Evolutionary conservation across 1,140 invertebrate genomes (phyloP), one percentile per base, ranked within the genome.

Genomic region (Araneus ventricosus): DNA sequence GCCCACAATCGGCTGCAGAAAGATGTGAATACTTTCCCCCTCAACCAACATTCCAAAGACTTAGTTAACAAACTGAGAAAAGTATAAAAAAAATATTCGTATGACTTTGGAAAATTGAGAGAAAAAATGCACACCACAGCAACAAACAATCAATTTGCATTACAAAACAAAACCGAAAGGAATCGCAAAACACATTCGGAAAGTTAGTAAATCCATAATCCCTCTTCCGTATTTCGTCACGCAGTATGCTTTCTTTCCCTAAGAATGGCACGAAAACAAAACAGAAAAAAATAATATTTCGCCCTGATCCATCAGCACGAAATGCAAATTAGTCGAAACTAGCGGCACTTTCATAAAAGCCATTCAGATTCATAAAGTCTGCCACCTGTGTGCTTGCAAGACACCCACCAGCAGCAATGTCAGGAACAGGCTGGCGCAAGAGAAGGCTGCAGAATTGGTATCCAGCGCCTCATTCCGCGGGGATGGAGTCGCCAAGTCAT

Each of bases 391-490:
- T n/a, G 52, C 24, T 39, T 87, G 41, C 4, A 61, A 17, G 30
- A 79, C 8, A 27, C 39, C 45, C n/a, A 80, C 2, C 8, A 92
- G 24, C 22, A 67, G 24, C 30, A 30, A 57, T 17, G 87, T 70
- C 27, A 79, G 70, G 27, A 86, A n/a, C 37, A 79, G 22, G 37
- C 39, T 52, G 0, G 82, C 10, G 45, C 24, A 30, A 8, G 80
- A 52, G n/a, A 37, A 3, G n/a, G n/a, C 30, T 0, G 59, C 52
- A 27, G 70, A 61, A 39, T 34, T 84, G 80, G 24, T n/a, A 67
- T 88, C 91, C 41, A 87, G 24, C 7, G 84, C 84, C 34, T 37
- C 80, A n/a, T 86, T 57, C 3, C 39, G 39, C 7, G 91, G 91
- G 22, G 61, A 20, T 52, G 63, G 39, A 27, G 91, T 93, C 3